These are phyloP conservation scores for Laodelphax striatellus DNA, from an alignment of 1,140 invertebrate species.

Conservation along the genomic window DNA sequence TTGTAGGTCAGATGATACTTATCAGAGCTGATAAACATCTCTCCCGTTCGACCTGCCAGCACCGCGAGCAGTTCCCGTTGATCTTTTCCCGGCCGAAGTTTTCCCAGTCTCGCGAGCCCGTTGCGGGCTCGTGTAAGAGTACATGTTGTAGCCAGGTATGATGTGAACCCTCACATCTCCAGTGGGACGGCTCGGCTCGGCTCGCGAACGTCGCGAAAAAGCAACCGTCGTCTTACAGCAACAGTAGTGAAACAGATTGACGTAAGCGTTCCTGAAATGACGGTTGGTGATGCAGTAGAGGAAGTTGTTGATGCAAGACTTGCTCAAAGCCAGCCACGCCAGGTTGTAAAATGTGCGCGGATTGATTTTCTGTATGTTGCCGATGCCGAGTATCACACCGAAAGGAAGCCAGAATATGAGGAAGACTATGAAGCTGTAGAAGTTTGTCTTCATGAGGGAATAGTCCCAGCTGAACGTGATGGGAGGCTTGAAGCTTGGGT, in stretches of 20 bases:
- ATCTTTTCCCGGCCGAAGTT: slow-evolving; percentile 21
- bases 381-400: slow-evolving; percentile 38
- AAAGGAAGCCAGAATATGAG: slow-evolving; percentile 54
- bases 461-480: slow-evolving; percentile 49
- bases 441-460: slow-evolving; percentile 46
- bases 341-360: slow-evolving; percentile 45
- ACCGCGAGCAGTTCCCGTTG: slow-evolving; percentile 28
- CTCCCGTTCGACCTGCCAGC: slow-evolving; percentile 33
- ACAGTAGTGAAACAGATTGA: slow-evolving; percentile 67
- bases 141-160: slow-evolving; percentile 56
- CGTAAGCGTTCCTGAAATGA: slow-evolving; percentile 57
- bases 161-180: slow-evolving; percentile 63
- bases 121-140: slow-evolving; percentile 48
- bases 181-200: slow-evolving; percentile 37
- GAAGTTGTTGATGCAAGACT: slow-evolving; percentile 52
- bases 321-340: slow-evolving; percentile 52
- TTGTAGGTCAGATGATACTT: not conserved
- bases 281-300: slow-evolving; percentile 50
- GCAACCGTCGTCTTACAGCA: slow-evolving; percentile 68
- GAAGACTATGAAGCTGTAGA: slow-evolving; percentile 49
- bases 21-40: slow-evolving; percentile 46
- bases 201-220: slow-evolving; percentile 46
- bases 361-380: slow-evolving; percentile 35
- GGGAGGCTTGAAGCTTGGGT: slow-evolving; percentile 46
- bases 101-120: slow-evolving; percentile 18